phyloP scores from a whole-genome alignment of 2,113 vertebrate genomes.

The Camarhynchus parvulus region DNA sequence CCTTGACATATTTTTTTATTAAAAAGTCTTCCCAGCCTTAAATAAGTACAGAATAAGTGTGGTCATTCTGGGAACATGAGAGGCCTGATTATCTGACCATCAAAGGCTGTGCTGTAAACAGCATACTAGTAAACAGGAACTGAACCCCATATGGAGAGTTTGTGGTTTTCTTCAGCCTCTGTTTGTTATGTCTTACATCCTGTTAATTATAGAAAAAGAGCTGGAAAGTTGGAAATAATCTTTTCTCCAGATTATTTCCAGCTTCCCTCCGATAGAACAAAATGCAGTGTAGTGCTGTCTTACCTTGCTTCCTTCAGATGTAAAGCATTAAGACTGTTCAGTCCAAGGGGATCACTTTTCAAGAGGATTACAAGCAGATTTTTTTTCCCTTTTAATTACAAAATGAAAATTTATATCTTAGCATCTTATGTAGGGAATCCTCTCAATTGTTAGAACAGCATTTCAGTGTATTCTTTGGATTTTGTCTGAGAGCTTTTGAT shows the following conservation, averaged over 20 bases:
- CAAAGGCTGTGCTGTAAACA: conserved; percentile 67
- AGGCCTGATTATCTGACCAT: conserved; percentile 70
- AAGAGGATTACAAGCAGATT: conserved; percentile 36
- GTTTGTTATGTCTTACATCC: conserved; percentile 75
- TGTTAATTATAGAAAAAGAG: conserved; percentile 74
- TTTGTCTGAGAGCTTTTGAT: not conserved
- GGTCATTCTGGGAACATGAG: conserved; percentile 69
- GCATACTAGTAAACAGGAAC: conserved; percentile 72
- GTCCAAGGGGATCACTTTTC: conserved; percentile 57
- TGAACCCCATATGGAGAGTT: conserved; percentile 61
- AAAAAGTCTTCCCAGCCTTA: conserved; percentile 59
- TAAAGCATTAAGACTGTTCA: conserved; percentile 56
- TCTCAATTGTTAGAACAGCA: not conserved
- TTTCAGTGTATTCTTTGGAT: not conserved
- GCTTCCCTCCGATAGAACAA: conserved; percentile 51
- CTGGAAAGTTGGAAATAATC: conserved; percentile 70
- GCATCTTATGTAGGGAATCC: not conserved
- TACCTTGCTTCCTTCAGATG: conserved; percentile 65
- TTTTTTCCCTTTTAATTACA: conserved; percentile 20
- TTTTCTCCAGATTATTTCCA: conserved; percentile 71
- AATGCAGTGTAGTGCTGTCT: conserved; percentile 1
- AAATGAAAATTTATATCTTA: conserved; percentile 31
- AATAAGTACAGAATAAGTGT: conserved; percentile 61
- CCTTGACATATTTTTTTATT: conserved; percentile 67
- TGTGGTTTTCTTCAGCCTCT: conserved; percentile 69